Base-by-base conservation (phyloP, 2,113 vertebrate species). In the Pluvianellus socialis region DNA sequence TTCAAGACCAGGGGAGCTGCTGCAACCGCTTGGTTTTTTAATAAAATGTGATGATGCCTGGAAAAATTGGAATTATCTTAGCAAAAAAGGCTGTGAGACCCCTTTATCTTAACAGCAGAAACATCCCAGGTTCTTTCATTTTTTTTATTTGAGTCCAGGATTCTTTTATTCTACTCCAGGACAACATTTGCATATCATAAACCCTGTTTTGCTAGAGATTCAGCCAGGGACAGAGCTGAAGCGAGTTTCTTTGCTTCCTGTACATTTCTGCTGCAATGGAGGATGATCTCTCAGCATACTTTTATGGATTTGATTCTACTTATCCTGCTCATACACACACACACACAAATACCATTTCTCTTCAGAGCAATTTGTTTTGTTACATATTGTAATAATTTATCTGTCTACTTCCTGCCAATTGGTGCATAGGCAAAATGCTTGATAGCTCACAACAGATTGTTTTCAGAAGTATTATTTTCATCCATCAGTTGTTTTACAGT, bases 301-400 rank as follows among this genome's bases (percentile, higher is more conserved):
- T 97, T 97, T 94, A 96, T 92, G 91, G 91, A 96, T 97, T 97
- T 85, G 52, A 79, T 92, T 94, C 89, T 88, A 74, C 80, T 90
- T 90, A 74, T 79, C 30, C 92, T 71, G 33, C 70, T 71, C 59
- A 67, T 83, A 88, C 89, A 95, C 79, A 82, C 53, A 93, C 94
- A 95, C 87, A 95, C 86, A 93, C 71, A 97, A 81, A 97, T 74
- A 76, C 79, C 59, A 63, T 97, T 98, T 97, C 92, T 96, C 90
- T 96, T 98, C 96, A 97, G 93, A 97, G 93, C 66, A 94, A 95
- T 96, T 98, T 96, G 95, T 96, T 97, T 97, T 90, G 90, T 97
- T 97, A 97, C 98, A 98, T 98, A 97, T 98, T 98, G 98, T 95
- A 98, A 96, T 97, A 97, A 98, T 98, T 98, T 98, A 96, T 98